These are phyloP conservation scores for Cynopterus sphinx DNA, from an alignment of 2,797 vertebrate genomes.

Conservation along the genomic window DNA sequence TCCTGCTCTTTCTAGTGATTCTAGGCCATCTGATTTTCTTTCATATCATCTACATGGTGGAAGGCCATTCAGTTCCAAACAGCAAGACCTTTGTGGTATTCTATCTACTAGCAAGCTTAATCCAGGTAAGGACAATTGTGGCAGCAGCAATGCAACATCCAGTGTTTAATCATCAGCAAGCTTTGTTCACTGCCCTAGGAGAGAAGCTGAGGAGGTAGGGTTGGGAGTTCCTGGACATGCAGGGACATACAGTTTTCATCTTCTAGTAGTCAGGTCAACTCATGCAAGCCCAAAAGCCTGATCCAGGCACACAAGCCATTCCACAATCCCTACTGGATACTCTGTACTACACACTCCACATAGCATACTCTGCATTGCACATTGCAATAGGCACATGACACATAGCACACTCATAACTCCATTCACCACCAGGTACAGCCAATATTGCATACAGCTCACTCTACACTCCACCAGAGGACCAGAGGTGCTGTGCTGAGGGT, in stretches of 20 bases:
- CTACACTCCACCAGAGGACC: not conserved
- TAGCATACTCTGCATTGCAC: no score
- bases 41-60: conserved; percentile 91
- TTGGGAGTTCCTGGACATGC: not conserved
- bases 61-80: conserved; percentile 88
- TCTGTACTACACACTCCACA: not conserved
- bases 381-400: no score
- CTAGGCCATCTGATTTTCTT: conserved; percentile 96
- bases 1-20: conserved; percentile 93
- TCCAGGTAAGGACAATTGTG: conserved; percentile 89
- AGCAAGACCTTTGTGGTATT: conserved; percentile 88
- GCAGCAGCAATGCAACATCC: not conserved
- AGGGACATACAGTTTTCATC: no score
- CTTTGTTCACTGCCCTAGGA: not conserved
- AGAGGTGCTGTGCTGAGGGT: not conserved
- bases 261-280: not conserved
- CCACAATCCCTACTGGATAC: not conserved
- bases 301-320: not conserved
- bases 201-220: not conserved
- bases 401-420: not conserved
- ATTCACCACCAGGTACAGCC: no score
- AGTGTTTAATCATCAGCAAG: not conserved
- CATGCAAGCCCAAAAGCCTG: not conserved
- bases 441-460: not conserved
- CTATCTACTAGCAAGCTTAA: conserved; percentile 91